A percentile compares a stretch with the other conserved stretches of the same genome.
phyloP scores from a whole-genome alignment of 2,113 vertebrate species.

The Chaetodon trifascialis region DNA sequence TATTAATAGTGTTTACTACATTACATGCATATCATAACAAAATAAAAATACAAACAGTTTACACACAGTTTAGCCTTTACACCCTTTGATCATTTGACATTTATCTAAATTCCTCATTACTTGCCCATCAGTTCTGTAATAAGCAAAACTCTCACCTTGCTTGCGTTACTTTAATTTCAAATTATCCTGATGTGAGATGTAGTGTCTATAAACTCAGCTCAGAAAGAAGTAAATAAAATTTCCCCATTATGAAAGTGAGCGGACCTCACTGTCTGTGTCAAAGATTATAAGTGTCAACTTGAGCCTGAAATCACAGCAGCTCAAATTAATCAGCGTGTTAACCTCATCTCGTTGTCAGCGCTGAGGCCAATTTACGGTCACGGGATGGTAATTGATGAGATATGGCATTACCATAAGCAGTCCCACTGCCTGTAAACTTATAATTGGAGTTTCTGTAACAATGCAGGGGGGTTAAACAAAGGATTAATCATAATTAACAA shows the following conservation, averaged over 20 bases:
- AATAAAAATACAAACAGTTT: constrained; percentile 9
- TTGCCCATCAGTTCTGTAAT: constrained; percentile 35
- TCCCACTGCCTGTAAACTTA: constrained; percentile 81
- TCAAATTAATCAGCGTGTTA: constrained; percentile 82
- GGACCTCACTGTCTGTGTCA: constrained; percentile 74
- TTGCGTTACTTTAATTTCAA: constrained; percentile 51
- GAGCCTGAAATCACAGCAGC: constrained; percentile 81
- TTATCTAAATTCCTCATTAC: constrained; percentile 37
- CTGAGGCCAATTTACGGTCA: constrained; percentile 81
- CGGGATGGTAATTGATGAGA: constrained; percentile 80
- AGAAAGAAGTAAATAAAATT: constrained; percentile 63
- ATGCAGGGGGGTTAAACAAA: constrained; percentile 79
- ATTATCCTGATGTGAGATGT: constrained; percentile 50
- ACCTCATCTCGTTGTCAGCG: constrained; percentile 79
- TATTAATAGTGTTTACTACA: constrained; percentile 24
- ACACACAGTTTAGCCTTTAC: constrained; percentile 8
- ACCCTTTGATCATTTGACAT: constrained; percentile 48
- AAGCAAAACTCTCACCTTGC: constrained; percentile 51
- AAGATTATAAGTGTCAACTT: constrained; percentile 79
- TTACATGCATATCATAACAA: constrained; percentile 20
- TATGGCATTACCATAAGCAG: constrained; percentile 80
- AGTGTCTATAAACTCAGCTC: constrained; percentile 33
- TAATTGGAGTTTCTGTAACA: constrained; percentile 84
- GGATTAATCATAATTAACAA: constrained; percentile 83
- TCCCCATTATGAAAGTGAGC: constrained; percentile 70